phyloP scores from a whole-genome alignment of 2,113 vertebrate genomes.

The Neodontobutis hainanensis region DNA sequence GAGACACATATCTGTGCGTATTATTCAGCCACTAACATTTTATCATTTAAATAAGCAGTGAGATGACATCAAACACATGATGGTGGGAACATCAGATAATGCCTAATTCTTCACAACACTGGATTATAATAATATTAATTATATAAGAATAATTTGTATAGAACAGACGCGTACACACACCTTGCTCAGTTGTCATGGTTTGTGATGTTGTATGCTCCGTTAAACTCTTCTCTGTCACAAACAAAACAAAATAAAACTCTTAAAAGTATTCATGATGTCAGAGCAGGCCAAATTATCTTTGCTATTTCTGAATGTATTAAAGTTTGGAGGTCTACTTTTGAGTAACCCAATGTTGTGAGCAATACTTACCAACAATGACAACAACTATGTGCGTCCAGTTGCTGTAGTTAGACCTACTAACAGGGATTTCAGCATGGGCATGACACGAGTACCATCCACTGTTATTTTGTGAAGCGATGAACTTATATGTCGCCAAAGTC shows the following conservation, averaged over 20 bases:
- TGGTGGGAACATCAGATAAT: too few species aligned
- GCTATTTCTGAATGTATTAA: neutral
- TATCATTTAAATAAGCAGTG: too few species aligned
- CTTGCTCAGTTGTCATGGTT: constrained; percentile 13
- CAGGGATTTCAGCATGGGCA: constrained; percentile 43
- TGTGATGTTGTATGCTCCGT: constrained; percentile 30
- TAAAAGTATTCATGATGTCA: constrained; percentile 24
- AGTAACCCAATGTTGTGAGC: neutral
- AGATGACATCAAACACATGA: too few species aligned
- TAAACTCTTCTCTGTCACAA: constrained; percentile 31
- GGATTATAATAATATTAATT: too few species aligned
- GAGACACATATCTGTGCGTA: too few species aligned
- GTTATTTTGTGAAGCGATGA: neutral
- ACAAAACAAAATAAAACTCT: constrained; percentile 30
- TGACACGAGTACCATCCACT: constrained; percentile 60
- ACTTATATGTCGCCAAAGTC: neutral
- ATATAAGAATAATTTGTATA: too few species aligned
- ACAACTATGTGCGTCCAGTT: constrained; percentile 36
- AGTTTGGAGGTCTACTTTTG: neutral
- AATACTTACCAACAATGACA: constrained; percentile 69
- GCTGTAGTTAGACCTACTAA: fast-evolving
- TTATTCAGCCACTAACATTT: too few species aligned
- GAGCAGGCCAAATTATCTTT: neutral
- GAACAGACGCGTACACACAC: constrained; percentile 41
- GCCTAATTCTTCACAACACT: too few species aligned